Percentiles rank a stretch among this genome's conserved stretches.
Conservation (phyloP, 1,140 invertebrate genomes). For the Bradysia coprophila region DNA sequence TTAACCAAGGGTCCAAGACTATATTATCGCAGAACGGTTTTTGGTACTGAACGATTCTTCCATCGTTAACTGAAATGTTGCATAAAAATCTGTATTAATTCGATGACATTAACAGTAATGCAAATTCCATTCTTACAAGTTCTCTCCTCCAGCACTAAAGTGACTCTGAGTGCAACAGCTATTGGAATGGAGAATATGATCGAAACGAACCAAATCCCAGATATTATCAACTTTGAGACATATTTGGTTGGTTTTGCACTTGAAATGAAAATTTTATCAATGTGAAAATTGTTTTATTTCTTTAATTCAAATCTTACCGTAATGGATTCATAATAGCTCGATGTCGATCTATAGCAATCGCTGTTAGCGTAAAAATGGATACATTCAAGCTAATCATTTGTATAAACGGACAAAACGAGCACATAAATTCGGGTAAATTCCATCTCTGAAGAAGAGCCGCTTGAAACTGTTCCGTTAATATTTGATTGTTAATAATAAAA, state of each 20-base stretch:
- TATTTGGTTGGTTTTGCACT: constrained; percentile 47
- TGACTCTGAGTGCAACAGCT: constrained; percentile 40
- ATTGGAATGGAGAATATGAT: constrained; percentile 41
- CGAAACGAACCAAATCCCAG: constrained; percentile 44
- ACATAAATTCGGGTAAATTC: constrained; percentile 70
- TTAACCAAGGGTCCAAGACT: constrained; percentile 29
- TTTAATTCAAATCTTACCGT: too few species aligned
- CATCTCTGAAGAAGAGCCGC: constrained; percentile 61
- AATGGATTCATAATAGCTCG: constrained; percentile 48
- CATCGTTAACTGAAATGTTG: background rate
- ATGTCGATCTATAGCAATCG: constrained; percentile 60
- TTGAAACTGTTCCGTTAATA: constrained; percentile 42
- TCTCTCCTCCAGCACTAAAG: background rate
- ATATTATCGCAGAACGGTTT: constrained; percentile 38
- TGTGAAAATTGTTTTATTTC: too few species aligned
- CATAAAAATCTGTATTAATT: background rate
- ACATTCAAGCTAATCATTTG: constrained; percentile 61
- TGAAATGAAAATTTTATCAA: too few species aligned
- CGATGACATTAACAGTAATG: background rate
- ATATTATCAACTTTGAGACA: constrained; percentile 45
- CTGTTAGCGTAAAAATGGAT: constrained; percentile 62
- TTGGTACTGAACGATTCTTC: background rate
- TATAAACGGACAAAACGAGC: constrained; percentile 62
- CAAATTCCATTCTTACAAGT: background rate
- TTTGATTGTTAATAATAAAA: background rate